A percentile compares a stretch with the other conserved stretches of the same genome.
Conservation (phyloP, 2,888 invertebrate genomes). For the Venusia cambrica region DNA sequence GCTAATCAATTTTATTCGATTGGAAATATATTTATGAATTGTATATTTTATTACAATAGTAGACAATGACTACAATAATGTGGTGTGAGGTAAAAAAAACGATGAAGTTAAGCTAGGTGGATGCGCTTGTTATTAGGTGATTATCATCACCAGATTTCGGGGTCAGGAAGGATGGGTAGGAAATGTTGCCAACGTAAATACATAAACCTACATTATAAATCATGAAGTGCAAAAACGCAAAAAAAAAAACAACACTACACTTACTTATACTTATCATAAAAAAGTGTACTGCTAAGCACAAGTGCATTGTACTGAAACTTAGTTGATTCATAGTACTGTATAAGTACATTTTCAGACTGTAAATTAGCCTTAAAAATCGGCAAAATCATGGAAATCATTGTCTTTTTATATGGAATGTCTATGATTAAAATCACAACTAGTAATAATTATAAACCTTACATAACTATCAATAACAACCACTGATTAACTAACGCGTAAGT, state of each 20-base stretch:
- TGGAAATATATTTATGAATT: constrained; percentile 34
- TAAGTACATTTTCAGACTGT: constrained; percentile 57
- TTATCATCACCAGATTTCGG: constrained; percentile 21
- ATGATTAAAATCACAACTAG: constrained; percentile 62
- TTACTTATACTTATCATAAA: constrained; percentile 37
- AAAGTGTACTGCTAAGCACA: constrained; percentile 48
- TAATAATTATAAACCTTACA: constrained; percentile 29
- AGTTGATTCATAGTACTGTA: constrained; percentile 46
- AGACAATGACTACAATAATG: constrained; percentile 49
- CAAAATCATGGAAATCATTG: constrained; percentile 55
- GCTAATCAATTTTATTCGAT: constrained; percentile 4
- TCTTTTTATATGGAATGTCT: constrained; percentile 73
- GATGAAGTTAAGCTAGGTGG: constrained; percentile 56
- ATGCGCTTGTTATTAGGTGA: constrained; percentile 51
- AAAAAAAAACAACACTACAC: constrained; percentile 47
- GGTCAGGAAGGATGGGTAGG: constrained; percentile 25
- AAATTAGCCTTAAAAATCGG: constrained; percentile 61
- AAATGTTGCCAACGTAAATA: constrained; percentile 21
- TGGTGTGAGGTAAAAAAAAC: constrained; percentile 64
- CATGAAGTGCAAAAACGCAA: constrained; percentile 44
- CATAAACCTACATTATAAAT: constrained; percentile 17
- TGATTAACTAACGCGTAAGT: constrained; percentile 35
- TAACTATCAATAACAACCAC: constrained; percentile 49
- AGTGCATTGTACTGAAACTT: constrained; percentile 62
- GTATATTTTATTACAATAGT: constrained; percentile 38